phyloP scores from a whole-genome alignment of 1,140 invertebrate genomes.

The Atta cephalotes region DNA sequence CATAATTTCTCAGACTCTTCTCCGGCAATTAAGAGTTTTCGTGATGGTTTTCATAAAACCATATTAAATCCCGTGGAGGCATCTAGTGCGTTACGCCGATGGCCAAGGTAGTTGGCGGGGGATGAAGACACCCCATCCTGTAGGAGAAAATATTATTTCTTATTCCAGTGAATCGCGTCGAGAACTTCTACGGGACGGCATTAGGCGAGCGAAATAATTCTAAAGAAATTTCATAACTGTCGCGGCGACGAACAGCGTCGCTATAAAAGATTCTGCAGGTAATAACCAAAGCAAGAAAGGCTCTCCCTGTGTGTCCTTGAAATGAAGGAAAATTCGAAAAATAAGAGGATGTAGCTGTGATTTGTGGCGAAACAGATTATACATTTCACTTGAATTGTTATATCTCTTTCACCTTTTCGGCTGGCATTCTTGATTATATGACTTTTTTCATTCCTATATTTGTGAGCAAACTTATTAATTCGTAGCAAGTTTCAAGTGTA shows the following conservation, averaged over 20 bases:
- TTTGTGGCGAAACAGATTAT: constrained; percentile 67
- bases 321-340: constrained; percentile 58
- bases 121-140: constrained; percentile 20
- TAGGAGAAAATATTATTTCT: constrained; percentile 82
- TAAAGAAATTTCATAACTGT: constrained; percentile 86
- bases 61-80: constrained; percentile 78
- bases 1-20: constrained; percentile 76
- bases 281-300: constrained; percentile 76
- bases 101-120: neutral
- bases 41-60: constrained; percentile 82
- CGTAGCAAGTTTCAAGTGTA: neutral
- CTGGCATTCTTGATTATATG: neutral
- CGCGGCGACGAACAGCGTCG: constrained; percentile 58
- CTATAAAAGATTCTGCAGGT: constrained; percentile 74
- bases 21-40: constrained; percentile 82
- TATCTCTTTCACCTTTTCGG: neutral
- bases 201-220: constrained; percentile 84
- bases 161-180: constrained; percentile 75
- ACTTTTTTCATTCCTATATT: constrained; percentile 15
- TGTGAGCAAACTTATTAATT: neutral
- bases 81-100: constrained; percentile 25
- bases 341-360: constrained; percentile 59
- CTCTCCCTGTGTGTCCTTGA: constrained; percentile 61
- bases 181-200: constrained; percentile 66
- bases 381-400: neutral